Percentiles rank a stretch among this genome's conserved stretches.
Evolutionary conservation across 1,140 invertebrate genomes (phyloP).

Genomic region (Drosophila pectinifera): DNA sequence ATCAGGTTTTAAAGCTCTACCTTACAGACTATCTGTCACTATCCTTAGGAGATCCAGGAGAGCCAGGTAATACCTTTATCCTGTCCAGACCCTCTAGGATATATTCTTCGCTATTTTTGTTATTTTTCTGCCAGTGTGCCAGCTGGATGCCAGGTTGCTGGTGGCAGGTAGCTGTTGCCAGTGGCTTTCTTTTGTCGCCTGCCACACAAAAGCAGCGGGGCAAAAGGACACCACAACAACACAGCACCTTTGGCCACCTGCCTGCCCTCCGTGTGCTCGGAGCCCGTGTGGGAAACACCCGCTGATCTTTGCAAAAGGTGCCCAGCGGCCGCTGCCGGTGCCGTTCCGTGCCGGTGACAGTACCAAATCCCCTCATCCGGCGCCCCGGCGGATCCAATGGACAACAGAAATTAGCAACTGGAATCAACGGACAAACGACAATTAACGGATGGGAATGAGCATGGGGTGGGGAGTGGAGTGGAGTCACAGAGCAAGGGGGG

Average conservation of each 20-base stretch:
- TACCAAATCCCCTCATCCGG: constrained; percentile 15
- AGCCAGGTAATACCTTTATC: too few species aligned
- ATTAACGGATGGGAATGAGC: constrained; percentile 38
- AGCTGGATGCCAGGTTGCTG: constrained; percentile 4
- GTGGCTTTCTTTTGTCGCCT: constrained; percentile 51
- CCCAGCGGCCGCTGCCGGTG: constrained; percentile 12
- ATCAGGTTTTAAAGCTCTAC: too few species aligned
- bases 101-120: not conserved
- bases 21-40: too few species aligned
- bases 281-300: constrained; percentile 38
- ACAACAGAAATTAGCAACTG: constrained; percentile 66
- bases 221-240: constrained; percentile 45
- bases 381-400: constrained; percentile 24
- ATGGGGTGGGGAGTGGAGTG: constrained; percentile 3
- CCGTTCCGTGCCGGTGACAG: not conserved
- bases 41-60: too few species aligned
- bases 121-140: not conserved
- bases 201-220: constrained; percentile 40
- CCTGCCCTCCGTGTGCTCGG: not conserved
- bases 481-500: not conserved
- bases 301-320: constrained; percentile 58
- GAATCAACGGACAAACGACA: constrained; percentile 56
- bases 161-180: constrained; percentile 16
- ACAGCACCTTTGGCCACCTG: constrained; percentile 28
- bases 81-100: too few species aligned